Base-by-base conservation (phyloP, 1,140 invertebrate species). In the Charaxes varanes region DNA sequence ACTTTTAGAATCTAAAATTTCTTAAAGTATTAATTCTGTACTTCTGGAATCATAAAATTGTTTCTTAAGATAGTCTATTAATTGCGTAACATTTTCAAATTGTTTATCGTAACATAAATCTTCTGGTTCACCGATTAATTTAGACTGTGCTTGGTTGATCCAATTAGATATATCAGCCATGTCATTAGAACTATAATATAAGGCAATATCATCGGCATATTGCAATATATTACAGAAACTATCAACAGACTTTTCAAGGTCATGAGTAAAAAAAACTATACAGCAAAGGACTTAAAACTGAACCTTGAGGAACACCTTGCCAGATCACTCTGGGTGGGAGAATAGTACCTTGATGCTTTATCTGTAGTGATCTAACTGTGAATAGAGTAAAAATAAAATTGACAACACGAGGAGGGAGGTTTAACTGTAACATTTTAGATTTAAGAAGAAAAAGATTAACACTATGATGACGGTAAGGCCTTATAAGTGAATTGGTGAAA, bases 401-500 rank as follows among this genome's bases (percentile, higher is more conserved):
- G 2, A 45, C 21, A 4, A 45, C 33, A 15, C 12, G 44, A 11
- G 5, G 16, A 19, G 52, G 46, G 7, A 54, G 28, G 28, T 24
- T 42, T 19, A 54, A 23, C 12, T 22, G 10, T 12, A 17, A 17
- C 35, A 49, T 15, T 32, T 53, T 57, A 6, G 28, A 11, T 19
- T 30, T 45, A 8, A 57, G 31, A 19, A 53, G n/a, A 4, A 35
- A 27, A 18, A 60, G 31, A 10, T 32, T 14, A 11, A 61, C 53
- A 27, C 40, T 53, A 38, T 61, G 46, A 33, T 56, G n/a, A n/a
- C n/a, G n/a, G n/a, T n/a, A n/a, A n/a, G n/a, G n/a, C n/a, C n/a
- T n/a, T n/a, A n/a, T n/a, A n/a, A n/a, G n/a, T n/a, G n/a, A n/a
- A n/a, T n/a, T n/a, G n/a, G n/a, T n/a, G n/a, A n/a, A n/a, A n/a